Percentiles rank a stretch among this genome's conserved stretches.
These are phyloP conservation scores for Hiodon alosoides DNA, from an alignment of 2,113 vertebrate species.

Conservation along the genomic window DNA sequence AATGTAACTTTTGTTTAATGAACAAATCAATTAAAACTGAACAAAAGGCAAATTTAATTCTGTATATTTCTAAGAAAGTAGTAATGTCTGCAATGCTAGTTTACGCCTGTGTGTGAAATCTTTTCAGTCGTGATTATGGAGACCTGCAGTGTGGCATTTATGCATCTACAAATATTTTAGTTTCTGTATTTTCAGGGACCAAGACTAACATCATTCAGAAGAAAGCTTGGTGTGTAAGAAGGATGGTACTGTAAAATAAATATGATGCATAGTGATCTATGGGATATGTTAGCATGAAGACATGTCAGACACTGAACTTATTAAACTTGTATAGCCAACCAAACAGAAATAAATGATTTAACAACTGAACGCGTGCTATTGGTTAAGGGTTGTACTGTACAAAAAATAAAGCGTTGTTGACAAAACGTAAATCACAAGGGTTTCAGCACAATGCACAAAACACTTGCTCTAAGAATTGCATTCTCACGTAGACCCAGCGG, in stretches of 20 bases:
- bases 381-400: neutral
- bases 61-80: constrained; percentile 21
- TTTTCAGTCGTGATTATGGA: neutral
- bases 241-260: constrained; percentile 22
- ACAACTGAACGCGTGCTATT: neutral
- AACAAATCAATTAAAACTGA: constrained; percentile 23
- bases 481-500: no score
- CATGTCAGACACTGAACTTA: constrained; percentile 33
- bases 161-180: constrained; percentile 26
- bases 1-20: neutral
- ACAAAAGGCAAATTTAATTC: constrained; percentile 15
- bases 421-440: no score
- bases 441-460: neutral
- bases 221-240: constrained; percentile 35
- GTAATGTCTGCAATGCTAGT: neutral
- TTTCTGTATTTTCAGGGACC: constrained; percentile 27
- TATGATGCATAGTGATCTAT: constrained; percentile 28
- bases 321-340: constrained; percentile 42
- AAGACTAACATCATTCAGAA: constrained; percentile 28
- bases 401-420: neutral
- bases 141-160: no score
- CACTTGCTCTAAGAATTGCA: no score
- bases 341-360: constrained; percentile 46
- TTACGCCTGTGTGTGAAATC: neutral
- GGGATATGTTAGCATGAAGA: constrained; percentile 22